Percentiles rank a stretch among this genome's conserved stretches.
phyloP scores from a whole-genome alignment of 92 coral and sea anemone genomes.

The Epizoanthus stellaris region DNA sequence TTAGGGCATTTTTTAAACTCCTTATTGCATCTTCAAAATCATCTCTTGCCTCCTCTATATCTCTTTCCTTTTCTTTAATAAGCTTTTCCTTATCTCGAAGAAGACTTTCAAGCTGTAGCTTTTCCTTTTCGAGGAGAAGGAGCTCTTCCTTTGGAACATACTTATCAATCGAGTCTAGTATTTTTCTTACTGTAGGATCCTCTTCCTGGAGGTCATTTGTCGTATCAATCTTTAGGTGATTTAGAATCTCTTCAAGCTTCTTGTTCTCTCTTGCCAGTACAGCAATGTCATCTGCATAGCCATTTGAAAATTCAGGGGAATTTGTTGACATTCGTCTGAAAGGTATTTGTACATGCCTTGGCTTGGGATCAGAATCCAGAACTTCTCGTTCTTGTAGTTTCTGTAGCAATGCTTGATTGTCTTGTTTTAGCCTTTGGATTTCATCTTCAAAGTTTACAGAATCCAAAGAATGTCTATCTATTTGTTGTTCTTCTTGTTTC shows the following conservation, averaged over 20 bases:
- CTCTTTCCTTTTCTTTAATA: slow-evolving; percentile 71
- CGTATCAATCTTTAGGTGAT: slow-evolving; percentile 68
- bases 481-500: slow-evolving; percentile 45
- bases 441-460: slow-evolving; percentile 37
- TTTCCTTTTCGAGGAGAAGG: slow-evolving; percentile 75
- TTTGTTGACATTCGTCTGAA: slow-evolving; percentile 38
- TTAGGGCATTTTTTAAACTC: slow-evolving; percentile 59
- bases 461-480: neutral
- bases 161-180: slow-evolving; percentile 70
- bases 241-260: slow-evolving; percentile 83
- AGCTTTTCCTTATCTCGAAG: slow-evolving; percentile 75
- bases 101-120: slow-evolving; percentile 63
- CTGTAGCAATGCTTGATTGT: slow-evolving; percentile 49
- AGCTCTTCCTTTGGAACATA: slow-evolving; percentile 83
- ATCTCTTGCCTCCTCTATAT: slow-evolving; percentile 67
- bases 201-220: slow-evolving; percentile 49
- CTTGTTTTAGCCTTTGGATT: slow-evolving; percentile 52
- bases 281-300: slow-evolving; percentile 79
- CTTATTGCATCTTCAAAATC: slow-evolving; percentile 76
- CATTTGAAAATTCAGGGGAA: slow-evolving; percentile 60
- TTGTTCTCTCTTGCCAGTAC: slow-evolving; percentile 80
- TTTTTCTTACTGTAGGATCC: slow-evolving; percentile 59
- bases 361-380: slow-evolving; percentile 22
- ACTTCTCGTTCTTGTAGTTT: slow-evolving; percentile 26
- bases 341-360: slow-evolving; percentile 21